These are phyloP conservation scores for Pterois miles DNA, from an alignment of 2,797 vertebrate genomes.

Conservation along the genomic window DNA sequence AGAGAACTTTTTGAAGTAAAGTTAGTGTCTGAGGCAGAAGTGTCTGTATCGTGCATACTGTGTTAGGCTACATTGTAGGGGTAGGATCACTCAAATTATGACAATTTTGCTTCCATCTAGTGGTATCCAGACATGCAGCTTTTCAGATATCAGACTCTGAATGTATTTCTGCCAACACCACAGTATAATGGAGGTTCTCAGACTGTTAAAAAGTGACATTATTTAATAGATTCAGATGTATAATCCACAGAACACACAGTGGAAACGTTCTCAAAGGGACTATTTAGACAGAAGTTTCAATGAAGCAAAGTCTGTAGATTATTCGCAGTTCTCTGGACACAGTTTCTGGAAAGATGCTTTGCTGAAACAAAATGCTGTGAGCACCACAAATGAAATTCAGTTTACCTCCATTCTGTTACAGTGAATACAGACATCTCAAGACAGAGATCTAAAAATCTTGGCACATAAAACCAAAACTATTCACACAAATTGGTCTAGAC, in stretches of 20 bases:
- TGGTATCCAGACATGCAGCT: neutral
- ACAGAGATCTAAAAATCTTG: neutral
- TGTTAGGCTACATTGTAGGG: neutral
- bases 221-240: neutral
- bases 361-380: neutral
- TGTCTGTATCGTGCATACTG: neutral
- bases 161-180: neutral
- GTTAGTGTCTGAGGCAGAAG: neutral
- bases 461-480: neutral
- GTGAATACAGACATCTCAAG: neutral
- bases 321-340: neutral
- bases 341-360: neutral
- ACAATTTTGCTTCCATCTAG: neutral
- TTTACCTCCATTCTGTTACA: neutral
- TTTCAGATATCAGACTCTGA: neutral
- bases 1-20: neutral
- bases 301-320: neutral
- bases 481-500: neutral
- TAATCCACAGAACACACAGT: neutral
- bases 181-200: neutral
- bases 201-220: neutral
- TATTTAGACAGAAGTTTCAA: neutral
- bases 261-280: neutral
- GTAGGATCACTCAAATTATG: rapidly evolving
- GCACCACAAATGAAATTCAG: neutral